Percentiles rank a stretch among this genome's conserved stretches.
These are phyloP conservation scores for Plagodis pulveraria DNA, from an alignment of 2,888 invertebrate species.

Conservation along the genomic window DNA sequence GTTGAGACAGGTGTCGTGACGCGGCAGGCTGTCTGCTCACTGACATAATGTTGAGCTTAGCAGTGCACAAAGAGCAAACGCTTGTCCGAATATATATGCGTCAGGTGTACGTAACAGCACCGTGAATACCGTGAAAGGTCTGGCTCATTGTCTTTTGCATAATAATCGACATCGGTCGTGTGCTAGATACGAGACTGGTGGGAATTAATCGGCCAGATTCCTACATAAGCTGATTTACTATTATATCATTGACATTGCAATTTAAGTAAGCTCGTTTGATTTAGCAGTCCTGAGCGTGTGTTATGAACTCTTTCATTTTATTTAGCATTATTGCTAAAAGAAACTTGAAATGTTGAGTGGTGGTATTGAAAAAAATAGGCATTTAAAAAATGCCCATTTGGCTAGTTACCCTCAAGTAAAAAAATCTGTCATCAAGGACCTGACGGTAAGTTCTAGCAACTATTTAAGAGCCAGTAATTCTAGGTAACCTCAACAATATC, in stretches of 20 bases:
- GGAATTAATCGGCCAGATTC: conserved; percentile 7
- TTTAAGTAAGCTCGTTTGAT: not conserved
- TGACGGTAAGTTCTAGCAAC: no score
- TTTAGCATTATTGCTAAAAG: no score
- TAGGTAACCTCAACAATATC: no score
- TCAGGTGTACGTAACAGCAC: conserved; percentile 64
- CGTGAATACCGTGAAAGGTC: conserved; percentile 55
- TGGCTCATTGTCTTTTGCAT: conserved; percentile 66
- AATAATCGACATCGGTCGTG: conserved; percentile 60
- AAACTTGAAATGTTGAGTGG: no score
- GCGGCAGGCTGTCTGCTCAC: conserved; percentile 45
- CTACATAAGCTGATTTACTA: not conserved
- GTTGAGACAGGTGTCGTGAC: conserved; percentile 43
- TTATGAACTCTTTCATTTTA: no score
- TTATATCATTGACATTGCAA: not conserved
- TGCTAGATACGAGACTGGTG: conserved; percentile 18
- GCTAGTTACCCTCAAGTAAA: no score
- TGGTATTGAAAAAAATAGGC: no score
- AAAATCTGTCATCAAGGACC: no score
- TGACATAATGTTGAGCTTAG: conserved; percentile 53
- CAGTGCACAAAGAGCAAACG: conserved; percentile 66
- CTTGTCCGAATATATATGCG: conserved; percentile 50
- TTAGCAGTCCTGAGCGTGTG: no score
- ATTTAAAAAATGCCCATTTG: no score
- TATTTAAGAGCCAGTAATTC: no score